Evolutionary conservation across 1,140 invertebrate species (phyloP), one percentile per base, ranked within the genome.

Genomic region (Musca domestica): DNA sequence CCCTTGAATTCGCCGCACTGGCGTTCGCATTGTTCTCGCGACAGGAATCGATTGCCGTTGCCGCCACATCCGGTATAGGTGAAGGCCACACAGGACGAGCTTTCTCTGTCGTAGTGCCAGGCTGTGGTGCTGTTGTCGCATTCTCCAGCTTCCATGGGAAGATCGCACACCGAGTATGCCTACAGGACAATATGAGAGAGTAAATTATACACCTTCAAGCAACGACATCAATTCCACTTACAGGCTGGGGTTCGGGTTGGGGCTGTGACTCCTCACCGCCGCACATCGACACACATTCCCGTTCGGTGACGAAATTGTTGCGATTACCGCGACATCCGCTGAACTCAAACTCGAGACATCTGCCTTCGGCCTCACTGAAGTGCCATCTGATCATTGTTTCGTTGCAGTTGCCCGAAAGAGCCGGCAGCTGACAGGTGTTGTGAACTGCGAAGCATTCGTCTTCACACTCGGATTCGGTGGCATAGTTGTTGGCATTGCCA

Each of bases 401-500:
- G 41, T 83, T 74, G 67, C 86, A 87, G n/a, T 84, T 84, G 15
- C 85, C 82, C 49, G 83, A 88, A 63, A 93, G 84, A 73, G 86
- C 83, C 34, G 92, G 89, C 75, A 97, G 78, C 64, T 76, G 77
- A 82, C 95, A 95, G 0, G 88, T 80, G 78, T 89, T 88, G 86
- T 91, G 89, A 25, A 86, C 86, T 48, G 86, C 83, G 6, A 86
- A 84, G 82, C 95, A 98, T 58, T 88, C 86, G 67, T 87, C 84
- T 70, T 92, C 86, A 83, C 95, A 98, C 73, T 94, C 88, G 48
- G 93, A 87, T 47, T 87, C 83, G 19, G 84, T 86, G 48, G 87
- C 85, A 84, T 95, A 98, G 73, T 92, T 90, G 79, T 98, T 98
- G 64, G 86, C 84, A 80, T 97, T 97, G 51, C 93, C 93, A 12